These are phyloP conservation scores for Peromyscus leucopus DNA, from an alignment of 2,113 vertebrate species.

Conservation along the genomic window DNA sequence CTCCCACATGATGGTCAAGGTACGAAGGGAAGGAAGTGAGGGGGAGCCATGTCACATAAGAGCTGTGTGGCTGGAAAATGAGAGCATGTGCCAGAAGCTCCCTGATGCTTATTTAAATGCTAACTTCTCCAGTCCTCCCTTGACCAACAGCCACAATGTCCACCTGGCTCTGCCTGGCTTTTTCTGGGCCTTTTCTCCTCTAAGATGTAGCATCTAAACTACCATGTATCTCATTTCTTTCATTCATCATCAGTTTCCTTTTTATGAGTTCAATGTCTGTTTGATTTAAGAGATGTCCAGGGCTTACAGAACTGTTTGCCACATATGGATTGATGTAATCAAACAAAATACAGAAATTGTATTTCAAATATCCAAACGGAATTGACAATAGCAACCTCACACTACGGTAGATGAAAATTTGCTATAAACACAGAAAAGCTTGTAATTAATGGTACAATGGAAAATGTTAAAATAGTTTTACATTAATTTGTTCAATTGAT, in stretches of 20 bases:
- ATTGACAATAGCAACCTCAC: background rate
- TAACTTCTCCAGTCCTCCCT: rapidly evolving
- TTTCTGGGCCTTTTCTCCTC: background rate
- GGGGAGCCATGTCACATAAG: rapidly evolving
- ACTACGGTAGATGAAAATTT: background rate
- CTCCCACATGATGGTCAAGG: too few relatives aligned
- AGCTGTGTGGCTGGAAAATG: background rate
- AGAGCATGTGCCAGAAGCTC: background rate
- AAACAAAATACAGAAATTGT: background rate
- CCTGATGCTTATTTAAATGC: background rate
- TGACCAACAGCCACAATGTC: too few relatives aligned
- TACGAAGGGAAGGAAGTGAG: rapidly evolving
- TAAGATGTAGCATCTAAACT: too few relatives aligned
- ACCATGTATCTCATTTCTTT: background rate
- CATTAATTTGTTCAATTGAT: background rate
- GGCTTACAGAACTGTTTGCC: background rate
- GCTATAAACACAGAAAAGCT: background rate
- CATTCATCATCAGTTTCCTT: background rate
- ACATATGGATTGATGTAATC: background rate
- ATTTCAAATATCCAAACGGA: background rate
- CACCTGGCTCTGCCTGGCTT: rapidly evolving
- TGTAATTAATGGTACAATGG: background rate
- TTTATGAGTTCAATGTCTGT: background rate
- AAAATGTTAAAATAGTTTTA: background rate
- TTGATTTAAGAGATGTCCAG: background rate